Base-by-base conservation (phyloP, 1,140 invertebrate species). In the Orchestia grillus region DNA sequence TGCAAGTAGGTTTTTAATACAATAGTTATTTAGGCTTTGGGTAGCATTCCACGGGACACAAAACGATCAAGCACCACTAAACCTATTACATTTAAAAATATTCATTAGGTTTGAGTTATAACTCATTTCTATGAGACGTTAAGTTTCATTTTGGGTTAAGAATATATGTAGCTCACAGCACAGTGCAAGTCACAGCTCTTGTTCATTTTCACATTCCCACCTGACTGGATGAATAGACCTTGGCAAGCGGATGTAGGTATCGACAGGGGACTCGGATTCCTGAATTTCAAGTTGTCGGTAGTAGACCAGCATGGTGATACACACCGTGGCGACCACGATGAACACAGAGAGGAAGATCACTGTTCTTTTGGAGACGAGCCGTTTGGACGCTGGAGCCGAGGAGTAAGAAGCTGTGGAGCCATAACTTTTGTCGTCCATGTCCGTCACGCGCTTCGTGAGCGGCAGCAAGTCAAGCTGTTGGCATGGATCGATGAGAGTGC, bases 361-460 rank as follows among this genome's bases (percentile, higher is more conserved):
- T 4, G 92, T 45, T 47, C 44, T 94, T 47, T 44, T 94, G 8
- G 92, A 94, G 11, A 94, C 44, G 92, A 42, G 47, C 8, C 23
- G 44, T 15, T 15, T 8, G 3, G 44, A 23, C 6, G 92, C 8
- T 11, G 3, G 19, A 1, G 19, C 92, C 4, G 92, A 47, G 44
- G 43, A 94, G 23, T 8, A 94, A 0, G 92, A 94, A 23, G 88
- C 4, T 4, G 41, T 8, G 42, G 88, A 8, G 36, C 36, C 88
- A 44, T 90, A 41, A 41, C 42, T 44, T 44, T 90, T 90, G n/a
- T 90, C 43, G 88, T 90, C 88, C 88, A 90, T 90, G n/a, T 90
- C 88, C 15, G 28, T 90, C 15, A 90, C 62, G 11, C 36, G 62
- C 15, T 77, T 77, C 62, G 62, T 36, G 15, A 77, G 62, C 62